Base-by-base conservation (phyloP, 2,113 vertebrate species). In the Tragelaphus scriptus region DNA sequence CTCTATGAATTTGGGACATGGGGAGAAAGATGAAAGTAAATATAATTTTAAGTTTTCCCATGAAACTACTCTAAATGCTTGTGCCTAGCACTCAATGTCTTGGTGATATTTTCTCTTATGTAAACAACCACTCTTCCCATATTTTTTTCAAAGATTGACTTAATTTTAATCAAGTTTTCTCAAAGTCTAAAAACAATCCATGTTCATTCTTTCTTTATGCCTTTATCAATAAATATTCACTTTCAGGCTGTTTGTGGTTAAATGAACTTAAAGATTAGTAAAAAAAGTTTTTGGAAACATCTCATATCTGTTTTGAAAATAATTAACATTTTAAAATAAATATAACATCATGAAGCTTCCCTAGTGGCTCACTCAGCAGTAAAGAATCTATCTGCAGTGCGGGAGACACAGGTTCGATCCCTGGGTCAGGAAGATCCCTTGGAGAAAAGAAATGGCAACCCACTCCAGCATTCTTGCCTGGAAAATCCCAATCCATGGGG, bases 51-150 rank as follows among this genome's bases (percentile, higher is more conserved):
- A 88, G 40, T 91, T 94, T 94, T 90, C 65, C 28, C 14, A 36
- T 94, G 58, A 95, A 95, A 97, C 51, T 94, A 44, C 90, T 92
- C 53, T 80, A 94, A 87, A 95, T 85, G 65, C 30, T 85, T 94
- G 49, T 95, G 56, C 59, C n/a, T 82, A 68, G 16, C 36, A 90
- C 53, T 92, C 84, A 36, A 19, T 17, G 10, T 82, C 47, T 86
- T 84, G 97, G 85, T 84, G 92, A 91, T 75, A 51, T 10, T 26
- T 92, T 96, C 63, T 92, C 63, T 80, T 87, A 59, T 95, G 82
- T 95, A 51, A 82, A 40, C 61, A 71, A 86, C 68, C 11, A 7
- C 59, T 85, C 56, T 97, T 92, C n/a, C 71, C 49, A 84, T 32
- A 79, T 89, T 92, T 59, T 63, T 63, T 15, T 0, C 40, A 8